Evolutionary conservation across 2,113 vertebrate genomes (phyloP), one percentile per base, ranked within the genome.

Genomic region (human (Homo sapiens)): DNA sequence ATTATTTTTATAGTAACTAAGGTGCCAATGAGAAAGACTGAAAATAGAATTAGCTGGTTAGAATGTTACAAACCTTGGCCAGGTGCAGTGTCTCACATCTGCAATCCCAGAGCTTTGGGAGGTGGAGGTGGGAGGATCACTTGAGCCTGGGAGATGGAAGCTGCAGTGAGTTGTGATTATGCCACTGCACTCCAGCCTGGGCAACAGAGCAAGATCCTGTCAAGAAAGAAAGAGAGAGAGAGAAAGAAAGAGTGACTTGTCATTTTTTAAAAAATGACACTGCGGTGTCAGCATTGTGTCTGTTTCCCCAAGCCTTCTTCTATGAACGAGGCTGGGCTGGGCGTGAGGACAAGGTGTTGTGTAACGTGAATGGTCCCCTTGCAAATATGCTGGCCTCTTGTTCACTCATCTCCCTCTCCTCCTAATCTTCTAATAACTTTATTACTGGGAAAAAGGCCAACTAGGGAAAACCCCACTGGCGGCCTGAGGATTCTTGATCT

Each of bases 381-480:
- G 0, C 17, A 72, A 72, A 84, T 10, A 27, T 1, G 23, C 52
- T 25, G 57, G 89, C 86, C 38, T 87, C 55, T 66, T 23, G 1
- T 52, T 96, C n/a, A 35, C 81, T 38, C 0, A 0, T 64, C 38
- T 23, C 75, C 88, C 57, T 73, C 30, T 76, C 59, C 12, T 90
- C 35, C 81, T 82, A 9, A 81, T 68, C 81, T 23, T 79, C 84
- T 75, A 76, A 32, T 76, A 88, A 94, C 59, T 89, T 94, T 40
- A 75, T n/a, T 66, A 52, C 82, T 95, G 92, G 96, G 83, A 52
- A 82, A 43, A 48, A 72, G 84, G 61, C 73, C 79, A 93, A 8
- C 9, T 7, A 78, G 76, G 92, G 94, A 72, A 82, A 96, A 73
- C 52, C 25, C 43, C 11, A 4, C 66, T 43, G 85, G 85, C 38